Percentiles rank a stretch among this genome's conserved stretches.
These are phyloP conservation scores for Triops cancriformis DNA, from an alignment of 1,140 invertebrate genomes.

Conservation along the genomic window DNA sequence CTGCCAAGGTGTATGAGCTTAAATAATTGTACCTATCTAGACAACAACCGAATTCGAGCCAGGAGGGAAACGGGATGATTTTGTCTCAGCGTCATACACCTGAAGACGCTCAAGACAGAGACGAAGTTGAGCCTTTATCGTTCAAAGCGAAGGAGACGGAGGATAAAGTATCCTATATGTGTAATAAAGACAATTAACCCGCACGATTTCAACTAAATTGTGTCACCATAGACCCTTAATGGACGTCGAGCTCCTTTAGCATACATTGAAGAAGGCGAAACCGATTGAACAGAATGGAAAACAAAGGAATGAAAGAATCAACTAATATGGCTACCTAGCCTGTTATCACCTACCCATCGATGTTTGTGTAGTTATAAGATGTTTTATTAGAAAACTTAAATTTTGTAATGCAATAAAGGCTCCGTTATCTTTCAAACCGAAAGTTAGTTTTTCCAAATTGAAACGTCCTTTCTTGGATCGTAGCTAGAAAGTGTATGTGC, in stretches of 20 bases:
- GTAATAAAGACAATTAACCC: background rate
- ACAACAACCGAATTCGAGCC: background rate
- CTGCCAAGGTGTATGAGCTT: background rate
- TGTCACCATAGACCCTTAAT: background rate
- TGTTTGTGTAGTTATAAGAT: no score
- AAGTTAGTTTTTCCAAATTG: no score
- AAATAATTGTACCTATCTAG: background rate
- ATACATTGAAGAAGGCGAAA: background rate
- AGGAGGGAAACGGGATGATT: conserved; percentile 18
- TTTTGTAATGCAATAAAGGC: no score
- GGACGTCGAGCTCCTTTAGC: background rate
- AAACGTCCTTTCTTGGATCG: no score
- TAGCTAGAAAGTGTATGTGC: no score
- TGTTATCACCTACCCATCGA: no score
- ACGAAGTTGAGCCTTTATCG: conserved; percentile 23
- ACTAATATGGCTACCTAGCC: no score
- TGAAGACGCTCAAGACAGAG: background rate
- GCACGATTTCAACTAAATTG: background rate
- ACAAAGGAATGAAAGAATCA: no score
- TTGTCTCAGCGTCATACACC: background rate
- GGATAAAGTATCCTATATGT: conserved; percentile 18
- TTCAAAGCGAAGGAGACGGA: conserved; percentile 19
- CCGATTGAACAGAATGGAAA: background rate
- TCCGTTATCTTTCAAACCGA: no score
- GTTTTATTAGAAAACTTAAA: no score